Evolutionary conservation across 2,888 invertebrate genomes (phyloP).

Genomic region (Pseudoips prasinana): DNA sequence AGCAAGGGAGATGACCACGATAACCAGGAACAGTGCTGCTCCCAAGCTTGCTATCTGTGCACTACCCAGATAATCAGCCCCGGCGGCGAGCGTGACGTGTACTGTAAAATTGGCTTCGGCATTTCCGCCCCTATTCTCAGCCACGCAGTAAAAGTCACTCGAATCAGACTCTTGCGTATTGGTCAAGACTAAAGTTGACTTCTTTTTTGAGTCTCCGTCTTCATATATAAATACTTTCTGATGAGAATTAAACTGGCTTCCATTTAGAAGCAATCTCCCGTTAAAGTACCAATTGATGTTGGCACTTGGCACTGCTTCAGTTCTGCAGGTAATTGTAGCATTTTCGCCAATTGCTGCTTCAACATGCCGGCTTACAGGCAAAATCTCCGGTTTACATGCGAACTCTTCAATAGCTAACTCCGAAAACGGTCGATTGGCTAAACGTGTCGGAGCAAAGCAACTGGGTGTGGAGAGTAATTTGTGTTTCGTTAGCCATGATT

Average conservation of each 20-base stretch:
- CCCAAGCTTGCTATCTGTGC: conserved; percentile 93
- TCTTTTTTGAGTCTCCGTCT: conserved; percentile 88
- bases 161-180: conserved; percentile 92
- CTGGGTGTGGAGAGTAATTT: conserved; percentile 90
- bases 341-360: conserved; percentile 92
- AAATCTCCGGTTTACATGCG: conserved; percentile 91
- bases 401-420: conserved; percentile 91
- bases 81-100: conserved; percentile 89
- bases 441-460: conserved; percentile 87
- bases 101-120: conserved; percentile 95
- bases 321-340: conserved; percentile 90
- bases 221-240: conserved; percentile 90
- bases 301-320: conserved; percentile 91
- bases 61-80: conserved; percentile 90
- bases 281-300: conserved; percentile 94
- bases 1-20: conserved; percentile 86
- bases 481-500: conserved; percentile 90
- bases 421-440: conserved; percentile 87
- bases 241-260: conserved; percentile 89
- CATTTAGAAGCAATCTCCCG: conserved; percentile 88
- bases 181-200: conserved; percentile 88
- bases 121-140: conserved; percentile 93
- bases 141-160: conserved; percentile 93
- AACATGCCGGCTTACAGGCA: conserved; percentile 88
- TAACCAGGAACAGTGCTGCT: conserved; percentile 89